Conservation (phyloP, 37 sponge, comb jelly and placozoan genomes). For the Corticium candelabrum region DNA sequence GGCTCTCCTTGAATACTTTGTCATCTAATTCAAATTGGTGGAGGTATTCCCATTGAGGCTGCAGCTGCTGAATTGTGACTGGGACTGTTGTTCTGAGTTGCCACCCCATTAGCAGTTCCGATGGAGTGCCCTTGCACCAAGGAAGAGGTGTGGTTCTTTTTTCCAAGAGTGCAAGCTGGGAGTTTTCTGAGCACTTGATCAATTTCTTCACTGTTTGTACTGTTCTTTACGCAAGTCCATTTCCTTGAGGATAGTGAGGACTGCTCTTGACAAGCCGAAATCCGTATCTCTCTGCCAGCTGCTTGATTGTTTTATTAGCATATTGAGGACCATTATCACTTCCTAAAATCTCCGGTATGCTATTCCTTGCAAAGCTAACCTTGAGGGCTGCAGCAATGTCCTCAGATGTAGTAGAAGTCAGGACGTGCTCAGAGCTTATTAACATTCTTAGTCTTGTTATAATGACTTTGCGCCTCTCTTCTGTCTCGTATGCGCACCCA, state of each 20-base stretch:
- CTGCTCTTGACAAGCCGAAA: constrained; percentile 41
- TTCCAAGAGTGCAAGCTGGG: constrained; percentile 14
- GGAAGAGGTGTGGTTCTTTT: constrained; percentile 29
- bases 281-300: constrained; percentile 24
- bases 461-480: too few relatives aligned
- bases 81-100: too few relatives aligned
- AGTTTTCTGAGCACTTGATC: constrained; percentile 14
- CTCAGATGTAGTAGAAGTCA: constrained; percentile 14
- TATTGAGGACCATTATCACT: constrained; percentile 49
- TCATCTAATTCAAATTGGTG: too few relatives aligned
- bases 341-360: constrained; percentile 24
- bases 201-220: constrained; percentile 31
- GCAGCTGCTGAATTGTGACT: too few relatives aligned
- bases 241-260: constrained; percentile 32
- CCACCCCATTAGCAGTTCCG: constrained; percentile 39
- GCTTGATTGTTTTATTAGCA: constrained; percentile 15
- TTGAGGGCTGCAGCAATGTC: constrained; percentile 19
- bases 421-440: too few relatives aligned
- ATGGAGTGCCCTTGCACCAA: constrained; percentile 24
- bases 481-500: too few relatives aligned
- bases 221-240: constrained; percentile 29
- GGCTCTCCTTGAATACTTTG: too few relatives aligned
- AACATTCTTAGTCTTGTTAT: too few relatives aligned
- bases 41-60: too few relatives aligned
- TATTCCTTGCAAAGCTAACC: constrained; percentile 17